Evolutionary conservation across 2,113 vertebrate genomes (phyloP).

Genomic region (Crotalus tigris): DNA sequence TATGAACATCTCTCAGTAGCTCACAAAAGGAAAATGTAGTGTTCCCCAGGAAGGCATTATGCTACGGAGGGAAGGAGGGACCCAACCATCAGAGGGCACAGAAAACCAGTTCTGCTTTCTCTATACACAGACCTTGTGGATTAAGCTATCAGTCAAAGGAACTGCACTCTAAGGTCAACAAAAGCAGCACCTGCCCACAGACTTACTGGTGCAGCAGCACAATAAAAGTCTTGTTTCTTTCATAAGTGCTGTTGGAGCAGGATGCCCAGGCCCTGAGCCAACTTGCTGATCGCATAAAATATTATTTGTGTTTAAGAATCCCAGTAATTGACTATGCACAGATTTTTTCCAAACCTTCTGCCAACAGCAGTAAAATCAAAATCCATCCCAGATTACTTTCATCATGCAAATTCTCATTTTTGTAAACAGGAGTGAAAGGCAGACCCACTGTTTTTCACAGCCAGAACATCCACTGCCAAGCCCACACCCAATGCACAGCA

Average conservation of each 20-base stretch:
- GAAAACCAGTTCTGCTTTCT: not conserved
- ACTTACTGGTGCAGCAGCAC: constrained; percentile 67
- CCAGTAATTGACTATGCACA: constrained; percentile 82
- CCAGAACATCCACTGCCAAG: constrained; percentile 9
- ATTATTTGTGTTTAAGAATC: constrained; percentile 87
- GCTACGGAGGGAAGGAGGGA: not conserved
- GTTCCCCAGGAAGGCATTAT: not conserved
- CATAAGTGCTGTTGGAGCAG: constrained; percentile 68
- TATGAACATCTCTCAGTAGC: not conserved
- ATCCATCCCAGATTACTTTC: constrained; percentile 78
- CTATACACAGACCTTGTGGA: constrained; percentile 45
- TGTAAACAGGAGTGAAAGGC: constrained; percentile 71
- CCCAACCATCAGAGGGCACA: not conserved
- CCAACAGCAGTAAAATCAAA: constrained; percentile 80
- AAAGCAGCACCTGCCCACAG: constrained; percentile 67
- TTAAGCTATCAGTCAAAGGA: constrained; percentile 51
- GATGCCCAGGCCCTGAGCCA: constrained; percentile 75
- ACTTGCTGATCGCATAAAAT: constrained; percentile 82
- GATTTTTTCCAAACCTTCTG: constrained; percentile 78
- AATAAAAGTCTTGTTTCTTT: constrained; percentile 76
- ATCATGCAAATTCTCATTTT: constrained; percentile 81
- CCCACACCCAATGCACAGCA: accelerated
- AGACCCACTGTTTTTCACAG: constrained; percentile 13
- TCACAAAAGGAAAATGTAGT: accelerated
- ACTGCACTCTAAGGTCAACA: constrained; percentile 63